Evolutionary conservation across 2,888 invertebrate genomes (phyloP).

Genomic region (Caenorhabditis virilis): DNA sequence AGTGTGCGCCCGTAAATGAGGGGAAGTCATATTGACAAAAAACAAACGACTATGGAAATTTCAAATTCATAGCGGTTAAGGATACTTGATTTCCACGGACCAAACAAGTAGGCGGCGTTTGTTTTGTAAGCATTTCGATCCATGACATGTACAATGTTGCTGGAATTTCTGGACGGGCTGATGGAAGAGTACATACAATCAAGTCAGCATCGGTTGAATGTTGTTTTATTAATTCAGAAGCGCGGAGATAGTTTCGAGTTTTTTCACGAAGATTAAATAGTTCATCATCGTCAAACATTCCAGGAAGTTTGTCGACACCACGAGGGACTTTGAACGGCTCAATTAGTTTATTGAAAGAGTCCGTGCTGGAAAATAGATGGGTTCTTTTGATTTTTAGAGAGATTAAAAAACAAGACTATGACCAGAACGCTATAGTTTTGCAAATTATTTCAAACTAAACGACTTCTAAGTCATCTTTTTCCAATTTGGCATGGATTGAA

Average conservation of each 20-base stretch:
- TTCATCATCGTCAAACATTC: constrained; percentile 32
- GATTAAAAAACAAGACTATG: too few species aligned
- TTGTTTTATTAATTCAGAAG: constrained; percentile 31
- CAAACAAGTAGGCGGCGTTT: constrained; percentile 23
- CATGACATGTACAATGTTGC: constrained; percentile 32
- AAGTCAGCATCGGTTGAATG: constrained; percentile 28
- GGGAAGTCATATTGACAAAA: too few species aligned
- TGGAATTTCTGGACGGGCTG: constrained; percentile 34
- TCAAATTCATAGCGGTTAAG: constrained; percentile 18
- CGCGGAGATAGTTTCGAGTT: constrained; percentile 31
- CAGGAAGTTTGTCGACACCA: constrained; percentile 13
- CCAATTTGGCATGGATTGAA: too few species aligned
- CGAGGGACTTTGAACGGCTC: constrained; percentile 14
- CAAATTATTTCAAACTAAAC: too few species aligned
- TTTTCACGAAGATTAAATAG: constrained; percentile 35
- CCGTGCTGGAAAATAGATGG: constrained; percentile 25
- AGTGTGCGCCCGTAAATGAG: too few species aligned
- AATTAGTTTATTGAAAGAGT: constrained; percentile 26
- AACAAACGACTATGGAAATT: constrained; percentile 17
- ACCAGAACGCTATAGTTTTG: too few species aligned
- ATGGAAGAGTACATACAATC: constrained; percentile 36
- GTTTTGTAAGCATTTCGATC: constrained; percentile 32
- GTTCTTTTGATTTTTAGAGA: too few species aligned
- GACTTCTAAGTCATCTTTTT: too few species aligned
- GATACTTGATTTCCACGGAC: constrained; percentile 38